phyloP scores from a whole-genome alignment of 2,888 invertebrate genomes.

The Ormyrus labotus region DNA sequence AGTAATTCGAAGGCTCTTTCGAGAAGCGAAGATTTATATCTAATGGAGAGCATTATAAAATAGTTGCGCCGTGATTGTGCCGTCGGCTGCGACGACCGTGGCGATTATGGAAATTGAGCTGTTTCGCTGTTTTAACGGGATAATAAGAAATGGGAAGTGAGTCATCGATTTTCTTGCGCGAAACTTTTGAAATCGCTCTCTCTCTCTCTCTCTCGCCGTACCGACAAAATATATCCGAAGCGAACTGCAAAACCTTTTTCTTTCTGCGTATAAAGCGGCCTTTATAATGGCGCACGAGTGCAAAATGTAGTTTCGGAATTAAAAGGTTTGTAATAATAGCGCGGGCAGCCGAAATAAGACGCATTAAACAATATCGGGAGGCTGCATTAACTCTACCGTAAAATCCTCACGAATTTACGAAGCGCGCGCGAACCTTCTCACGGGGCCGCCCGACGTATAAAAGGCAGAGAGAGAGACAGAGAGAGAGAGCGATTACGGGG shows the following conservation, averaged over 20 bases:
- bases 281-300: too few species aligned
- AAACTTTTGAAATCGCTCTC: not conserved
- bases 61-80: constrained; percentile 24
- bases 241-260: too few species aligned
- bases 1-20: not conserved
- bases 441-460: not conserved
- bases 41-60: constrained; percentile 15
- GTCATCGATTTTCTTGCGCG: constrained; percentile 40
- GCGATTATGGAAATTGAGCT: constrained; percentile 38
- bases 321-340: not conserved
- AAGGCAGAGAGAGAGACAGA: not conserved
- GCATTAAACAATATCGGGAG: too few species aligned
- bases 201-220: too few species aligned
- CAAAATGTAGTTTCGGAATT: constrained; percentile 6
- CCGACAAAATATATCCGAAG: too few species aligned
- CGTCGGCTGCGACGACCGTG: not conserved
- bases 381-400: not conserved
- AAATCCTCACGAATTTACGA: not conserved
- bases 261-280: too few species aligned
- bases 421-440: constrained; percentile 7
- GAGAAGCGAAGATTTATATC: constrained; percentile 14
- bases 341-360: too few species aligned
- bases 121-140: constrained; percentile 33
- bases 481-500: not conserved
- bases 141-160: not conserved